phyloP scores from a whole-genome alignment of 2,888 invertebrate genomes.

The Thalpophila matura region DNA sequence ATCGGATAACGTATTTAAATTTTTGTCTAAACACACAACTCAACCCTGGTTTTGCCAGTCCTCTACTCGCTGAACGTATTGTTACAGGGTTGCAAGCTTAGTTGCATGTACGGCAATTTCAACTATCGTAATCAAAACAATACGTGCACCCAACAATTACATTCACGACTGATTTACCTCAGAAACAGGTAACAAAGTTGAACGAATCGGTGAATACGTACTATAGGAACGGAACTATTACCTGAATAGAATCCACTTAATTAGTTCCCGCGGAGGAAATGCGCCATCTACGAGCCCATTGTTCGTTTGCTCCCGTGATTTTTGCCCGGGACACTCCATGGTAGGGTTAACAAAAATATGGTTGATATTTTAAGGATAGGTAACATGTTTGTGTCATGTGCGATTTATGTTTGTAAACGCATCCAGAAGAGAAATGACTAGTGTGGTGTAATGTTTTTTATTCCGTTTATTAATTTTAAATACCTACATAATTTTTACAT shows the following conservation, averaged over 20 bases:
- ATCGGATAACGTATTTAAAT: no score
- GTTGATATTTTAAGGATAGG: conserved; percentile 29
- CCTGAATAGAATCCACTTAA: conserved; percentile 78
- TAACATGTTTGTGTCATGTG: no score
- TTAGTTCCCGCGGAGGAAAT: conserved; percentile 76
- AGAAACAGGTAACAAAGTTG: conserved; percentile 34
- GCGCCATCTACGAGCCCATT: conserved; percentile 74
- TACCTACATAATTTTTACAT: no score
- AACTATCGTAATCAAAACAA: conserved; percentile 13
- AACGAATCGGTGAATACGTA: conserved; percentile 46
- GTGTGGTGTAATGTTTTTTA: no score
- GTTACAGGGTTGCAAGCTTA: conserved; percentile 5
- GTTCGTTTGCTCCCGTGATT: conserved; percentile 74
- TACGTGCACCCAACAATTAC: conserved; percentile 26
- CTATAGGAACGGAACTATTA: conserved; percentile 66
- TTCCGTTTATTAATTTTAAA: no score
- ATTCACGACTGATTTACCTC: conserved; percentile 38
- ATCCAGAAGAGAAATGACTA: no score
- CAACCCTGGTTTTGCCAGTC: no score
- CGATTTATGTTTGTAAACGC: no score
- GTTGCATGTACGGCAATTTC: neutral
- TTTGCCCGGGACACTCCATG: conserved; percentile 62
- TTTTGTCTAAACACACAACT: no score
- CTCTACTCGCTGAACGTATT: no score
- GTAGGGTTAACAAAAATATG: conserved; percentile 40